Percentiles rank a stretch among this genome's conserved stretches.
Conservation (phyloP, 2,113 vertebrate genomes). For the Balaenoptera acutorostrata region DNA sequence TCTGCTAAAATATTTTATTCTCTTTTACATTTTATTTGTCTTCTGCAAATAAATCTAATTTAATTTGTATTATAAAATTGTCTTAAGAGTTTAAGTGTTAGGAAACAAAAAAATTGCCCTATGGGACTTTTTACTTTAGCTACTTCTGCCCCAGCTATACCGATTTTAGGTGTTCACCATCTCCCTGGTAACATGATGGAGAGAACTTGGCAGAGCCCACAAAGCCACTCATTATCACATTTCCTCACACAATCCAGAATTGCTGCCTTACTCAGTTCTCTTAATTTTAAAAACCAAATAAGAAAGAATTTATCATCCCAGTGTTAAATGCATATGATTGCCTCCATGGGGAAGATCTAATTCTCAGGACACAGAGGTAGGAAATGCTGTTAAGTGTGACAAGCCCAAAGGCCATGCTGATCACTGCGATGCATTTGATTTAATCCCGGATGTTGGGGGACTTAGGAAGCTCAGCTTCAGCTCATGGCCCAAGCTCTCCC, state of each 20-base stretch:
- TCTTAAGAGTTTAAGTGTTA: background rate
- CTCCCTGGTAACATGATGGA: background rate
- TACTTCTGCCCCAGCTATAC: background rate
- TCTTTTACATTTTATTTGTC: conserved; percentile 11
- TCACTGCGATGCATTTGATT: conserved; percentile 66
- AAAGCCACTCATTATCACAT: background rate
- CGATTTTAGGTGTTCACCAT: background rate
- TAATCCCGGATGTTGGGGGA: conserved; percentile 66
- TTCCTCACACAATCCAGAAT: conserved; percentile 44
- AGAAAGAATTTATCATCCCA: conserved; percentile 61
- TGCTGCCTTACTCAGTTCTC: conserved; percentile 26
- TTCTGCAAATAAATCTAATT: background rate
- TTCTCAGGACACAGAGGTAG: conserved; percentile 62
- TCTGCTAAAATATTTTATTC: background rate
- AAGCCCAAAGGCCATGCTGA: conserved; percentile 71
- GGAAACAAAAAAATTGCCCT: background rate
- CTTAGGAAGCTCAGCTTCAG: conserved; percentile 65
- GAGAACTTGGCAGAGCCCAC: background rate
- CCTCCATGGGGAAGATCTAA: conserved; percentile 70
- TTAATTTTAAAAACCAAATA: conserved; percentile 69
- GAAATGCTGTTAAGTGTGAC: conserved; percentile 75
- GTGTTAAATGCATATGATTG: conserved; percentile 60
- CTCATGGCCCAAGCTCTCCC: conserved; percentile 33
- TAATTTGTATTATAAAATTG: conserved; percentile 22
- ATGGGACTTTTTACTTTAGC: background rate